phyloP scores from a whole-genome alignment of 92 coral and sea anemone species.

The Parazoanthus darwini region DNA sequence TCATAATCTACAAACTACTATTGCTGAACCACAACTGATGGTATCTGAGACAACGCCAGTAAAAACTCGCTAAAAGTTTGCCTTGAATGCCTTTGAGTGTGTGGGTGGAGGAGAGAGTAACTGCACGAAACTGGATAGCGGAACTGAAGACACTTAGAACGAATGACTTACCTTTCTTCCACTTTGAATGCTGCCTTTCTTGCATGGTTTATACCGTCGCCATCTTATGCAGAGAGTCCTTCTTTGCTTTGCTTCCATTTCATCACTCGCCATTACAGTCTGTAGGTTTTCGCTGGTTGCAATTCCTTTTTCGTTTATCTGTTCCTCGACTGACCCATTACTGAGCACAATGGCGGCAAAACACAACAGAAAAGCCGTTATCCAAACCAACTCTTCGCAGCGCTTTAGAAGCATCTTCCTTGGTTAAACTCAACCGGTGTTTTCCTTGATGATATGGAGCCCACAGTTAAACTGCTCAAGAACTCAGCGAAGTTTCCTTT shows the following conservation, averaged over 20 bases:
- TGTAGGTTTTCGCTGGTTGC: background rate
- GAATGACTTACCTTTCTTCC: background rate
- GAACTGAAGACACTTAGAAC: background rate
- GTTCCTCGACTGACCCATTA: background rate
- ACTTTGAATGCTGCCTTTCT: background rate
- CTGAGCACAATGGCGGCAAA: constrained; percentile 4
- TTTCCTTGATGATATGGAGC: background rate
- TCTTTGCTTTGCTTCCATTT: background rate
- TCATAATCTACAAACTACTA: background rate
- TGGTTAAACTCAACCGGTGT: background rate
- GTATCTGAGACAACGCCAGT: background rate
- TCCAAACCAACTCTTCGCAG: background rate
- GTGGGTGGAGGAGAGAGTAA: background rate
- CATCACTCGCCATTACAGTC: background rate
- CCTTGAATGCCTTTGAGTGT: no score
- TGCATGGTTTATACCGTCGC: constrained; percentile 16
- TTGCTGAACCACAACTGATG: background rate
- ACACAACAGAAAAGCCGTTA: constrained; percentile 12
- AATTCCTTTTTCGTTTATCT: background rate
- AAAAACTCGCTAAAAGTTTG: background rate
- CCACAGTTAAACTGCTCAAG: background rate
- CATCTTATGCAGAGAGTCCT: constrained; percentile 1
- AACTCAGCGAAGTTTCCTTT: background rate
- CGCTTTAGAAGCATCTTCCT: background rate
- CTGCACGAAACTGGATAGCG: no score